phyloP scores from a whole-genome alignment of 2,797 vertebrate genomes.

The Lates japonicus region DNA sequence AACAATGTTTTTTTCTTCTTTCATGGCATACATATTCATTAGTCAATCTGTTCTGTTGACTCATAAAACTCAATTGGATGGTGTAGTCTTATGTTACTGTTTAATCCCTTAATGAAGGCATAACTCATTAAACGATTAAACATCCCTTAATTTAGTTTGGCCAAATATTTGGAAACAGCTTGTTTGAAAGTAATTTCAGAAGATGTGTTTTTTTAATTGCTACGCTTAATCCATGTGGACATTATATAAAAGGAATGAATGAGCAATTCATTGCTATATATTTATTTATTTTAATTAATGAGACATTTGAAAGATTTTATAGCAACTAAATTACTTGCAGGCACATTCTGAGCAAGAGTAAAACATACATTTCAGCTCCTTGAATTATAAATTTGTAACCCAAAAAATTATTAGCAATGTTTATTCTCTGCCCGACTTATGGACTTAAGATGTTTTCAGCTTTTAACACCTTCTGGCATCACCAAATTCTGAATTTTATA shows the following conservation, averaged over 20 bases:
- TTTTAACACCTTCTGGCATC: neutral
- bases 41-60: neutral
- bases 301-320: neutral
- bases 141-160: constrained; percentile 6
- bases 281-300: constrained; percentile 14
- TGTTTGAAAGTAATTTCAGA: neutral
- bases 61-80: neutral
- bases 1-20: neutral
- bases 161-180: neutral
- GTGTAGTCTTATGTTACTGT: neutral
- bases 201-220: constrained; percentile 18
- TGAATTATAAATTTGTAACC: neutral
- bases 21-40: neutral
- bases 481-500: constrained; percentile 12
- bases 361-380: neutral
- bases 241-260: neutral
- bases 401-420: neutral
- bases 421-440: neutral
- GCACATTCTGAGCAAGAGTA: neutral
- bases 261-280: neutral
- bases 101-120: constrained; percentile 10
- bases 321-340: neutral
- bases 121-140: constrained; percentile 8
- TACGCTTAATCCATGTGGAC: constrained; percentile 12
- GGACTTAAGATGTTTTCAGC: neutral